Evolutionary conservation across 2,113 vertebrate genomes (phyloP).

Genomic region (Nipponia nippon): DNA sequence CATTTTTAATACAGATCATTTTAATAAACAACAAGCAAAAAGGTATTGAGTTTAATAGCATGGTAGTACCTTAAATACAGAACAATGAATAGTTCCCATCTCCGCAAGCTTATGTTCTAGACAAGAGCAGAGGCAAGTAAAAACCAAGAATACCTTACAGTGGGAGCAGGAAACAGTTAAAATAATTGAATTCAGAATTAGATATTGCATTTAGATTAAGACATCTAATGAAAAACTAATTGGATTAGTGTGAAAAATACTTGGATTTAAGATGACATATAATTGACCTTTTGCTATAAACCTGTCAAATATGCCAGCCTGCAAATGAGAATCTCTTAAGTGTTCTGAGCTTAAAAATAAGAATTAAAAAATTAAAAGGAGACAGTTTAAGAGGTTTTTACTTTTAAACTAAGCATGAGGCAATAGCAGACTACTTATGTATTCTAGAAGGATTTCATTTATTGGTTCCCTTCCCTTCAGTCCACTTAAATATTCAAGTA

Average conservation of each 20-base stretch:
- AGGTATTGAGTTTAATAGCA: not conserved
- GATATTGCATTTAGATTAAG: not conserved
- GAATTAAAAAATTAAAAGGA: not conserved
- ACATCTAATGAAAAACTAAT: not conserved
- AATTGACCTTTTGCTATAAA: not conserved
- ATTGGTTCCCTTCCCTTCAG: conserved; percentile 32
- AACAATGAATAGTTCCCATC: not conserved
- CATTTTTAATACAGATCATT: not conserved
- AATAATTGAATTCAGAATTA: not conserved
- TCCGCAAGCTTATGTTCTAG: not conserved
- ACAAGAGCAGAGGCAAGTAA: not conserved
- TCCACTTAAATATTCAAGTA: conserved; percentile 25
- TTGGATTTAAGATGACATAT: not conserved
- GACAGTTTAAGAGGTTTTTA: not conserved
- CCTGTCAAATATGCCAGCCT: fast-evolving
- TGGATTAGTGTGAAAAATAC: not conserved
- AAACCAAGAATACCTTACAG: not conserved
- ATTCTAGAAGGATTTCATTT: not conserved
- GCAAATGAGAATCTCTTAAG: not conserved
- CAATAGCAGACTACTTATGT: not conserved
- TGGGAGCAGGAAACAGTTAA: not conserved
- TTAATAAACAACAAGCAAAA: not conserved
- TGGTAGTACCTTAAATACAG: not conserved
- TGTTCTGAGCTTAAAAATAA: not conserved
- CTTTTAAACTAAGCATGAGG: not conserved